Conservation (phyloP, 2,113 vertebrate genomes). For the Orientallactaga bullata region DNA sequence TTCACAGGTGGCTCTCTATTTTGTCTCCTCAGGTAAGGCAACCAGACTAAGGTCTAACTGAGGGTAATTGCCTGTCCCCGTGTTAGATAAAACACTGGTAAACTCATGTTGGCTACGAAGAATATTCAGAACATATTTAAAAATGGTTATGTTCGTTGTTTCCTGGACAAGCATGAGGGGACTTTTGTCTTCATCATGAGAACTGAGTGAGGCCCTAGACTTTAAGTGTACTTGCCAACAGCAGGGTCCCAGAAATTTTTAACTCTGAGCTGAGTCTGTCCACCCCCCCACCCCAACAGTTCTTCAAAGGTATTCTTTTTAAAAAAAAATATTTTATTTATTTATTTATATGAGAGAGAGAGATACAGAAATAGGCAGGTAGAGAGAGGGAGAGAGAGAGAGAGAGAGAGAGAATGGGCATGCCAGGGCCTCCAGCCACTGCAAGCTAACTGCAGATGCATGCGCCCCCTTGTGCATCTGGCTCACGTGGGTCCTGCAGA, state of each 20-base stretch:
- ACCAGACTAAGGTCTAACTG: background rate
- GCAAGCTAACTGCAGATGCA: too few species aligned
- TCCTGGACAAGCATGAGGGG: background rate
- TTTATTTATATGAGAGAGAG: too few species aligned
- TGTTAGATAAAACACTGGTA: background rate
- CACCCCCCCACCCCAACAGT: rapidly evolving
- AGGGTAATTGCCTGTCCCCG: background rate
- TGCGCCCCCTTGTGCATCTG: too few species aligned
- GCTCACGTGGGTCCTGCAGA: too few species aligned
- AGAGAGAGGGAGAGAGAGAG: too few species aligned
- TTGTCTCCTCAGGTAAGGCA: background rate
- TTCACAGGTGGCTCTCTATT: background rate
- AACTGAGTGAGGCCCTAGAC: background rate
- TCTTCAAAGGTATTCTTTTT: too few species aligned
- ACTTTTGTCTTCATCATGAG: background rate
- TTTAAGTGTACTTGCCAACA: background rate
- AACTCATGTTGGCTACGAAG: background rate
- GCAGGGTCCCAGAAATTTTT: background rate
- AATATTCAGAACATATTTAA: background rate
- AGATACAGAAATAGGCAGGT: too few species aligned
- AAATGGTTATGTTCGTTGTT: background rate
- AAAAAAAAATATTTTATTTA: too few species aligned
- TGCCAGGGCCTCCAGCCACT: too few species aligned
- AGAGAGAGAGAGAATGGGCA: too few species aligned
- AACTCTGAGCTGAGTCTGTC: background rate